Conservation (phyloP, 2,888 invertebrate genomes). For the Quadroppia sp. region DNA sequence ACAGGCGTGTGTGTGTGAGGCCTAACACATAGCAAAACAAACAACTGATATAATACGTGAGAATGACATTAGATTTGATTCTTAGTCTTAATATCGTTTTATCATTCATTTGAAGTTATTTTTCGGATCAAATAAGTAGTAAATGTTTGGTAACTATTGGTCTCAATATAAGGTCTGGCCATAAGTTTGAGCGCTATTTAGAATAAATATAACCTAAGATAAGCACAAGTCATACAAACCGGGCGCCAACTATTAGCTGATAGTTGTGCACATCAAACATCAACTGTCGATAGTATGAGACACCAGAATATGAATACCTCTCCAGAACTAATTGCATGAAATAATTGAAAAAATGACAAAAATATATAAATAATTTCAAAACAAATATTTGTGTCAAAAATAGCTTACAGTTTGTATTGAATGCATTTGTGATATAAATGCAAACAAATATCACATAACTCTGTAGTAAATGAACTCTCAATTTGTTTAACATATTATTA, state of each 20-base stretch:
- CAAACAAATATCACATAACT: neutral
- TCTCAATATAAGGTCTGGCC: neutral
- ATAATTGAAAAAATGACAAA: constrained; percentile 3
- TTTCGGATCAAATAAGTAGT: neutral
- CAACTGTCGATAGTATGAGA: constrained; percentile 73
- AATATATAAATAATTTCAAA: no score
- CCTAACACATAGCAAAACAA: neutral
- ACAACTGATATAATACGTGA: neutral
- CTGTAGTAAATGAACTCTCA: neutral
- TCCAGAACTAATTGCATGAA: constrained; percentile 34
- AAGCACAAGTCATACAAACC: constrained; percentile 61
- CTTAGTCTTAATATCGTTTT: neutral
- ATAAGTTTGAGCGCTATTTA: no score
- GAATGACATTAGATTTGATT: neutral
- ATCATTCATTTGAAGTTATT: constrained; percentile 3
- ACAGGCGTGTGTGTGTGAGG: constrained; percentile 7
- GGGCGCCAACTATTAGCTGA: constrained; percentile 82
- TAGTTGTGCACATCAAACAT: constrained; percentile 79
- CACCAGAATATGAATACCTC: constrained; percentile 67
- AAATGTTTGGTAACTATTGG: neutral
- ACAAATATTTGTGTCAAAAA: neutral
- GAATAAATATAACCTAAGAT: no score
- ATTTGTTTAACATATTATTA: neutral
- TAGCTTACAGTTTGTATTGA: neutral
- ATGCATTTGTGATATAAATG: neutral